These are phyloP conservation scores for Anthopleura sola DNA, from an alignment of 64 coral and sea anemone genomes.

Conservation along the genomic window DNA sequence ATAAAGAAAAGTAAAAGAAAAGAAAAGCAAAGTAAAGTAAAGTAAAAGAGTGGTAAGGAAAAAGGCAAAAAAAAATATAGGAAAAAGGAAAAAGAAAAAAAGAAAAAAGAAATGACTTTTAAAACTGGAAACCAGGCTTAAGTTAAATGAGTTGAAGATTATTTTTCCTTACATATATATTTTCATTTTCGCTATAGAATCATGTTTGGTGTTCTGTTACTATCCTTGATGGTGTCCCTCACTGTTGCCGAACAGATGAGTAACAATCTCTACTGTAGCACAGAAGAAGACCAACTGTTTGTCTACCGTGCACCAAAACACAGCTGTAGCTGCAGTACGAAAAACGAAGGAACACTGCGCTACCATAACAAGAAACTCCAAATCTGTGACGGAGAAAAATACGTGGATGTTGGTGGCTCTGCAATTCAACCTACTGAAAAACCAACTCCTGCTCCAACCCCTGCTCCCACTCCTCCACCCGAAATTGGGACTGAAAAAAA, in stretches of 20 bases:
- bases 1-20: too few species aligned
- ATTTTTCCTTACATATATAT: too few species aligned
- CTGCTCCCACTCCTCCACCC: not conserved
- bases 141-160: too few species aligned
- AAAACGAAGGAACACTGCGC: not conserved
- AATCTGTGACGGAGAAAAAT: slow-evolving; percentile 4
- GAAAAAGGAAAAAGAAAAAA: too few species aligned
- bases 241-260: not conserved
- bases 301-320: slow-evolving; percentile 6
- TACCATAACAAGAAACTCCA: slow-evolving; percentile 7
- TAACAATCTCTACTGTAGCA: not conserved
- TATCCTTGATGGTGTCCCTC: too few species aligned
- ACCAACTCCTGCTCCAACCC: not conserved
- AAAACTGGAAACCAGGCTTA: too few species aligned
- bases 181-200: too few species aligned
- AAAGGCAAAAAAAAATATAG: too few species aligned
- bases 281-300: not conserved
- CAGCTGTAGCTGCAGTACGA: not conserved
- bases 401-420: not conserved
- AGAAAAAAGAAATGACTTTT: too few species aligned
- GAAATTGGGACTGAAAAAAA: slow-evolving; percentile 5
- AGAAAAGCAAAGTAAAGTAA: too few species aligned
- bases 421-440: not conserved
- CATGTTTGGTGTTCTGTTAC: too few species aligned
- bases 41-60: too few species aligned